Conservation (phyloP, 2,888 invertebrate species). For the Melanostoma mellinum region DNA sequence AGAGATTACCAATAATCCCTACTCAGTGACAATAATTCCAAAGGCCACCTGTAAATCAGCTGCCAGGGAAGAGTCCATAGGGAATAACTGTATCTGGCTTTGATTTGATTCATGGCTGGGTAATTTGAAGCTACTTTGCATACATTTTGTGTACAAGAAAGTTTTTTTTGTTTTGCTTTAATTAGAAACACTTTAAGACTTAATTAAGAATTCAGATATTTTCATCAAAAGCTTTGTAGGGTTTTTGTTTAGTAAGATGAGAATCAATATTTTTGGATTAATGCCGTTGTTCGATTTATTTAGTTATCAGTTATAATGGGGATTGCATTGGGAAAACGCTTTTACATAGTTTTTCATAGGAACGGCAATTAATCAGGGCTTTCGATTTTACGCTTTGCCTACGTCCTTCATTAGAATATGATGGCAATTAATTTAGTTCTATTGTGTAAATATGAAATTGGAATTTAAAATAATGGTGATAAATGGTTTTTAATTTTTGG, state of each 20-base stretch:
- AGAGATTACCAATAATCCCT: constrained; percentile 1
- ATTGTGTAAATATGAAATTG: neutral
- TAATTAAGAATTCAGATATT: constrained; percentile 1
- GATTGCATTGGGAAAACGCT: constrained; percentile 8
- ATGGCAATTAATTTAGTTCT: neutral
- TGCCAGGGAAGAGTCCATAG: neutral
- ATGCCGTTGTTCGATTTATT: constrained; percentile 19
- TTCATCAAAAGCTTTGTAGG: constrained; percentile 1
- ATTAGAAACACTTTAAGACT: neutral
- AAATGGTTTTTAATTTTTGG: too few relatives aligned
- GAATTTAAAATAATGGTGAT: too few relatives aligned
- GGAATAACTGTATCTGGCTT: constrained; percentile 11
- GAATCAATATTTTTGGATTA: constrained; percentile 23
- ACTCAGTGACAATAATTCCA: neutral
- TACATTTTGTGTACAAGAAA: constrained; percentile 18
- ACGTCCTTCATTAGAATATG: too few relatives aligned
- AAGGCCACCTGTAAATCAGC: neutral
- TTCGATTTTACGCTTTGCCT: neutral
- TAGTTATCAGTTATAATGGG: constrained; percentile 1
- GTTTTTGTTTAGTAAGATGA: neutral
- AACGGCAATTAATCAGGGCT: constrained; percentile 14
- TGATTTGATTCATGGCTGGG: constrained; percentile 8
- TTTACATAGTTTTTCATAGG: constrained; percentile 9
- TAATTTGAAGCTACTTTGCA: constrained; percentile 12
- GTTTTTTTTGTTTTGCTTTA: neutral